Evolutionary conservation across 2,113 vertebrate genomes (phyloP), one percentile per base, ranked within the genome.

Genomic region (Cephalopholis sonnerati): DNA sequence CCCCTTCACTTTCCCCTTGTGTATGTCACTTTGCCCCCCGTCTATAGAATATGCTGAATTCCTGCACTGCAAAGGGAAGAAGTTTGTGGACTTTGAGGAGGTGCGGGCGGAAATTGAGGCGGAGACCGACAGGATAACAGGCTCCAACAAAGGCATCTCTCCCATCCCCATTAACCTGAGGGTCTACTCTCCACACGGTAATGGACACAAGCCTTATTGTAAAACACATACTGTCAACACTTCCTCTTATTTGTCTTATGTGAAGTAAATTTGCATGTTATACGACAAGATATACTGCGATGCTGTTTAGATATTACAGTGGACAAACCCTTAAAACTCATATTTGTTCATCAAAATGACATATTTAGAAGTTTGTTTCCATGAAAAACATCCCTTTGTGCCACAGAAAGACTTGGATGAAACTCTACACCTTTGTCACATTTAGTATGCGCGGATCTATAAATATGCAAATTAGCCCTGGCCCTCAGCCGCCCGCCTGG

Each of bases 51-150:
- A 99, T 93, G 98, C 98, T 0, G 98, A 99, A 80, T 99, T 99
- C 90, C 93, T 99, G 89, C 98, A 99, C 94, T 99, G 98, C 94
- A 99, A 99, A 77, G 97, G 96, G 81, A 97, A 96, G 87, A 99
- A 98, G 86, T 99, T 99, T 95, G 97, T 98, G 71, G 98, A 99
- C 83, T 99, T 99, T 3, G 98, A 99, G 0, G 98, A 99, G 87
- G 98, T 99, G 32, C 97, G 98, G 61, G 72, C 92, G 63, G 98
- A 99, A 93, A 99, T 99, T 36, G 98, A 99, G 87, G 96, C 96
- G 0, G 98, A 99, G 87, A 99, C 98, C 0, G 98, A 99, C 58
- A 93, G 98, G 85, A 96, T 97, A 84, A 99, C 98, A 0, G 98
- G 98, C 70, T 97, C 96, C 77, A 99, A 99, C 94, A 99, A 98